Evolutionary conservation across 1,140 invertebrate genomes (phyloP).

Genomic region (Polyergus mexicanus): DNA sequence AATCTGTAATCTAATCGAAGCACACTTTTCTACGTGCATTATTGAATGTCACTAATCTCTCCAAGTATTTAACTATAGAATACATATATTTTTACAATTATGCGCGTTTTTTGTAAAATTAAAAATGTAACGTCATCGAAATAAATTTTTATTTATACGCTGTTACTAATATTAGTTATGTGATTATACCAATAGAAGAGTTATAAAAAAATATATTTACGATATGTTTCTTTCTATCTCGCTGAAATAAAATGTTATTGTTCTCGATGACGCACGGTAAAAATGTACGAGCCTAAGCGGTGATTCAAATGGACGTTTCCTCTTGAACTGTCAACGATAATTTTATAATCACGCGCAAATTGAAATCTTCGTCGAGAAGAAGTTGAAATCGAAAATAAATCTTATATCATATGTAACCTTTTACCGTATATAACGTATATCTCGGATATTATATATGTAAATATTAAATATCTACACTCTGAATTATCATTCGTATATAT

Average conservation of each 20-base stretch:
- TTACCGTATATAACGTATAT: neutral
- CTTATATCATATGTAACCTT: neutral
- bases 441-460: neutral
- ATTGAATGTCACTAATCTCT: neutral
- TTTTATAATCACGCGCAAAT: neutral
- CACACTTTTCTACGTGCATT: neutral
- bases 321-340: slow-evolving; percentile 2
- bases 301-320: slow-evolving; percentile 23
- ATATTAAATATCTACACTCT: neutral
- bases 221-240: neutral
- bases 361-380: slow-evolving; percentile 14
- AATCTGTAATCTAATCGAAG: slow-evolving; percentile 22
- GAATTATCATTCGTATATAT: neutral
- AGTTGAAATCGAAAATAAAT: neutral
- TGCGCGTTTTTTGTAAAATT: neutral
- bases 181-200: neutral
- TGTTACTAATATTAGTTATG: neutral
- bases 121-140: slow-evolving; percentile 1
- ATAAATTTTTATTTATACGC: neutral
- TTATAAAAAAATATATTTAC: neutral
- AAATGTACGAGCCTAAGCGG: slow-evolving; percentile 8
- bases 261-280: slow-evolving; percentile 31
- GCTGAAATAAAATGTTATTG: slow-evolving; percentile 38
- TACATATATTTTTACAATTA: neutral
- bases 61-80: neutral